These are phyloP conservation scores for Neodon shergylaensis DNA, from an alignment of 2,113 vertebrate genomes.

Conservation along the genomic window DNA sequence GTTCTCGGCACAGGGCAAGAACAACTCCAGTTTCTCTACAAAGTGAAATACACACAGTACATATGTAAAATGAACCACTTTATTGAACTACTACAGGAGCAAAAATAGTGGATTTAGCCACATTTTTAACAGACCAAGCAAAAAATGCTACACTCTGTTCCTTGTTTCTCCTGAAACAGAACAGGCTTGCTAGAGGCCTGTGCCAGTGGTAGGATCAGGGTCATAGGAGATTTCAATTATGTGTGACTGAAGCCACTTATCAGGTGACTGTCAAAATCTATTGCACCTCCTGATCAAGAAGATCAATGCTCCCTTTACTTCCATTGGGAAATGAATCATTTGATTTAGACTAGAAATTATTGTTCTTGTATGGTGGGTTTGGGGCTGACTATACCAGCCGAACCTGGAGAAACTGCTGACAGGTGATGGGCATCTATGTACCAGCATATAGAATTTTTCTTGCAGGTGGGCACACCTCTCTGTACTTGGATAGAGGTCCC, in stretches of 20 bases:
- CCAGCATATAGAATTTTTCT: background rate
- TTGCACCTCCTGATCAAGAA: conserved; percentile 34
- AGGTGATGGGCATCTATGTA: background rate
- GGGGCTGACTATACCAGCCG: background rate
- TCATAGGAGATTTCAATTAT: background rate
- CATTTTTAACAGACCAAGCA: conserved; percentile 65
- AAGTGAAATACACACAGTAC: background rate
- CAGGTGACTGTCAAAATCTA: background rate
- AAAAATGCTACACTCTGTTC: conserved; percentile 40
- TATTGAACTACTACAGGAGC: conserved; percentile 75
- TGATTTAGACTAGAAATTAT: background rate
- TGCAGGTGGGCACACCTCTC: background rate
- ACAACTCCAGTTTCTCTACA: background rate
- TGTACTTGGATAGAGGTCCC: background rate
- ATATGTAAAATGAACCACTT: conserved; percentile 69
- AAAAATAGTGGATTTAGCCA: conserved; percentile 57
- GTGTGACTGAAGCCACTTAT: conserved; percentile 14
- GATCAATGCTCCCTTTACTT: conserved; percentile 13
- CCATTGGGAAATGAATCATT: background rate
- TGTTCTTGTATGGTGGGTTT: background rate
- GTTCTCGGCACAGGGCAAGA: background rate
- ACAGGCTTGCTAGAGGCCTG: background rate
- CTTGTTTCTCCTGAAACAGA: background rate
- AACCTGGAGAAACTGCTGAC: background rate
- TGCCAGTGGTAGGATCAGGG: background rate